A percentile compares a stretch with the other conserved stretches of the same genome.
Conservation (phyloP, 2,797 vertebrate species). For the Coreius guichenoti region DNA sequence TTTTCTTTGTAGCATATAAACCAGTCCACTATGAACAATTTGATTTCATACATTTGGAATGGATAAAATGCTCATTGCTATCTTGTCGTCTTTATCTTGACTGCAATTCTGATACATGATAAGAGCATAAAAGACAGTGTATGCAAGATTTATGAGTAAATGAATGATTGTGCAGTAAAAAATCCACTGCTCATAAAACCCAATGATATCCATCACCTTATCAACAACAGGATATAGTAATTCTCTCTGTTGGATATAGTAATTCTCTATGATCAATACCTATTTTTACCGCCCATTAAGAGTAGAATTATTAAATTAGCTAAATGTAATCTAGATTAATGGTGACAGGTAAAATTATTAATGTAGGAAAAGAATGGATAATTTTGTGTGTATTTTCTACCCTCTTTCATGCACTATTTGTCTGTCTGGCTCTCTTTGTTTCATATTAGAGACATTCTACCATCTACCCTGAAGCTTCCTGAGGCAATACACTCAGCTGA, state of each 20-base stretch:
- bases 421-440: conserved; percentile 35
- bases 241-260: no score
- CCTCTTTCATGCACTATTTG: conserved; percentile 13
- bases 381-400: conserved; percentile 5
- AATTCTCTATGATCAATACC: neutral
- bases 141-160: neutral
- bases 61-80: neutral
- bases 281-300: neutral
- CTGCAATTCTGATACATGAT: neutral
- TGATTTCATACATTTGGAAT: neutral
- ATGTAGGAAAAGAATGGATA: neutral
- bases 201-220: neutral
- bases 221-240: neutral
- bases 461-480: conserved; percentile 90
- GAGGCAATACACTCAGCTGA: conserved; percentile 82
- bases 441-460: conserved; percentile 86
- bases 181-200: neutral
- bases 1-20: neutral
- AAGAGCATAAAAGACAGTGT: neutral
- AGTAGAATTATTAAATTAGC: neutral
- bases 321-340: neutral
- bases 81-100: neutral
- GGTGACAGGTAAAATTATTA: no score
- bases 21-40: neutral
- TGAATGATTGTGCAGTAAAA: neutral